Base-by-base conservation (phyloP, 2,113 vertebrate species). In the Paedocypris sp. region DNA sequence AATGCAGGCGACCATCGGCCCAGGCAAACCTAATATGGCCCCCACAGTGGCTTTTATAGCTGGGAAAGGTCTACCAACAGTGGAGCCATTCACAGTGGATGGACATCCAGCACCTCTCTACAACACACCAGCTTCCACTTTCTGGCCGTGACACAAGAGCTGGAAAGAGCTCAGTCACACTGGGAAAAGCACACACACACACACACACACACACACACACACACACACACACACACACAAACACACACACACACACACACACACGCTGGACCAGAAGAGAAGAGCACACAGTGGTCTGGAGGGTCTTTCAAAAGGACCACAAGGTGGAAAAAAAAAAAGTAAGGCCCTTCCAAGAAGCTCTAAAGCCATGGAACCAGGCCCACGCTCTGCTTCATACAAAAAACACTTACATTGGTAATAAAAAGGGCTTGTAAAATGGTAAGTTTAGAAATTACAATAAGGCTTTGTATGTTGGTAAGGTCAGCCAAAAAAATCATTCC, bases 251-350 rank as follows among this genome's bases (percentile, higher is more conserved):
- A 15, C 47, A 19, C 3, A 12, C 4, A 2, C 16, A 45, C 23
- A 22, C 6, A 26, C 23, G n/a, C n/a, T 41, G 38, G 25, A 41
- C 26, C 23, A 42, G 23, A 48, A 53, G 54, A 20, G 29, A 54
- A 61, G 35, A 49, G 19, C 49, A 3, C 43, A 19, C 36, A 39
- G 32, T 48, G 42, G 16, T 60, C 48, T 45, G 51, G 56, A 60
- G 56, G 64, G 54, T 42, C 57, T 69, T 60, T 69, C 16, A 64
- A 46, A 59, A 60, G 51, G 33, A 68, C 66, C 43, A 26, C 28
- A 59, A 42, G 42, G 35, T 57, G 35, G 11, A 52, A 57, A 39
- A 49, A 20, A 23, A 41, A 18, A 16, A 20, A 16, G 32, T 48
- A 31, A 50, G 15, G 23, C 18, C 19, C 3, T 16, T 66, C 47